Conservation (phyloP, 2,888 invertebrate species). For the Cyclophora punctaria region DNA sequence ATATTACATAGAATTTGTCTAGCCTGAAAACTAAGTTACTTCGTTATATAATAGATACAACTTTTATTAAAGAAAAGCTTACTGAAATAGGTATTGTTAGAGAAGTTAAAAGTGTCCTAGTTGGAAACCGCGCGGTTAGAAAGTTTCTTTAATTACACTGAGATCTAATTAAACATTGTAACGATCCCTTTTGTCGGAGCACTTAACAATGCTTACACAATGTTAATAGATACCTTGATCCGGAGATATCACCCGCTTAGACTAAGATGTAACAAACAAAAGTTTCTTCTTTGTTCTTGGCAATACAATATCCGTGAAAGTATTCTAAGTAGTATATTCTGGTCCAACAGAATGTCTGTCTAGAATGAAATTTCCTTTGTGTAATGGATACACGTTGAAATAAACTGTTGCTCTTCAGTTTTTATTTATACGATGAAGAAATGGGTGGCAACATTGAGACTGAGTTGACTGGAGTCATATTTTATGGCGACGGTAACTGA, state of each 20-base stretch:
- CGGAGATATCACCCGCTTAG: conserved; percentile 5
- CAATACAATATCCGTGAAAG: too few species aligned
- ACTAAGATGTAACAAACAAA: not conserved
- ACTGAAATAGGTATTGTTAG: too few species aligned
- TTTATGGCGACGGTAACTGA: conserved; percentile 26
- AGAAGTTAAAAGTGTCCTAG: too few species aligned
- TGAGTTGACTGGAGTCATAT: conserved; percentile 12
- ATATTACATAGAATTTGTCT: too few species aligned
- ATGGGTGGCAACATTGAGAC: conserved; percentile 10
- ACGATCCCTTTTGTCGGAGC: conserved; percentile 19
- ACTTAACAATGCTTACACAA: conserved; percentile 13
- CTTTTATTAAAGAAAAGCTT: too few species aligned
- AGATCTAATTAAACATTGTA: conserved; percentile 26
- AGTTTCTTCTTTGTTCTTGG: too few species aligned
- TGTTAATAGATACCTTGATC: conserved; percentile 4
- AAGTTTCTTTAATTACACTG: not conserved
- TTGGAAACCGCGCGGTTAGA: too few species aligned
- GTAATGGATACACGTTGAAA: conserved; percentile 5
- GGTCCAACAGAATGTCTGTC: conserved; percentile 6
- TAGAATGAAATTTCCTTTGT: conserved; percentile 10
- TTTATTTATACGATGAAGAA: conserved; percentile 2
- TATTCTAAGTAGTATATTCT: too few species aligned
- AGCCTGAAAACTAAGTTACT: too few species aligned
- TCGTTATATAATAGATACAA: too few species aligned
- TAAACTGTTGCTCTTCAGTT: conserved; percentile 10